Evolutionary conservation across 2,113 vertebrate genomes (phyloP), one percentile per base, ranked within the genome.

Genomic region (Aythya baeri): DNA sequence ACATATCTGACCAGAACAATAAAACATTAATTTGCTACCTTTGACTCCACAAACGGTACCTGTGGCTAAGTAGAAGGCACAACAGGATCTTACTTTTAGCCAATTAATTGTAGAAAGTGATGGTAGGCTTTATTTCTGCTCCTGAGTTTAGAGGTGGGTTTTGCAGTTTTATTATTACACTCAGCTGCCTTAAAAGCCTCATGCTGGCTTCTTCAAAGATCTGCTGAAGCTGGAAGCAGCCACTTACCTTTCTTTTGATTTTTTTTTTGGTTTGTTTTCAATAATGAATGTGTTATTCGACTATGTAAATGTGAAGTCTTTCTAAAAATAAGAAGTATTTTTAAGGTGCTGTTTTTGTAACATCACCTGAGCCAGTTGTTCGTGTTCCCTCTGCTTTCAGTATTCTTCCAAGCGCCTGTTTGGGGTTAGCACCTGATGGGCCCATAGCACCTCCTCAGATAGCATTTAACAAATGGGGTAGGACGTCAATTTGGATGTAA

Each of bases 271-370:
- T 38, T 21, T 49, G 9, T 49, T 49, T 10, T 13, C 58, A 23
- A 34, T 23, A 6, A 7, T 1, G 41, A 1, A 5, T 50, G 18
- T 2, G 1, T 17, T 29, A 9, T 17, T 26, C 27, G 6, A 5
- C 12, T 5, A 1, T 1, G 46, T 7, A 13, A 49, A 54, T 7
- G 20, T 0, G 11, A 75, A 57, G 15, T 1, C 5, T 31, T 71
- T 5, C 18, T 36, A 22, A 79, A 88, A 88, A 49, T 4, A 2
- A 4, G 3, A 2, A 52, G 68, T 36, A 11, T 67, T 63, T 49
- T 32, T 4, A 5, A 54, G 63, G 36, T 6, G 6, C 46, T 46
- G 27, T 6, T 6, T 10, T 14, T 38, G 2, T 16, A 16, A 58
- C 6, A n/a, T 27, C 17, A 12, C 0, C 0, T 23, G 7, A 49